Evolutionary conservation across 2,888 invertebrate genomes (phyloP).

Genomic region (Xestia c-nigrum): DNA sequence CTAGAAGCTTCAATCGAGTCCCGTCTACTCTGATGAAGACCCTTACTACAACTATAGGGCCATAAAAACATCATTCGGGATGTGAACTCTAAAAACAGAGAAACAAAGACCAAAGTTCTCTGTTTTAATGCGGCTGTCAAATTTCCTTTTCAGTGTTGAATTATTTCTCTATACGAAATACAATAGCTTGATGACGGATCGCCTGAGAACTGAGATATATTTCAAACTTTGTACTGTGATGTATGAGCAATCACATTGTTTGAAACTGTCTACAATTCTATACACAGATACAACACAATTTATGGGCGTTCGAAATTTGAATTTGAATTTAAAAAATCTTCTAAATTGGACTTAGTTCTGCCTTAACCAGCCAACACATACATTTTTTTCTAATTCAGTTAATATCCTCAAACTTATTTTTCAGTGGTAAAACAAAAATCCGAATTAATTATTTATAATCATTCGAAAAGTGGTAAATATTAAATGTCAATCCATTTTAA

Average conservation of each 20-base stretch:
- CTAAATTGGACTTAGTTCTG: not conserved
- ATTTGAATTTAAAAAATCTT: slow-evolving; percentile 27
- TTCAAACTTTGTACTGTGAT: slow-evolving; percentile 50
- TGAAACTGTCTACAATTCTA: slow-evolving; percentile 34
- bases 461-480: not conserved
- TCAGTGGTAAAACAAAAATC: too few species aligned
- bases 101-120: slow-evolving; percentile 48
- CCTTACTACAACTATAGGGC: slow-evolving; percentile 36
- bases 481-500: slow-evolving; percentile 27
- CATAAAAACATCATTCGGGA: slow-evolving; percentile 49
- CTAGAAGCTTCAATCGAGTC: slow-evolving; percentile 57
- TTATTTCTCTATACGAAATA: slow-evolving; percentile 59
- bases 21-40: slow-evolving; percentile 52
- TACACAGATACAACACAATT: slow-evolving; percentile 23
- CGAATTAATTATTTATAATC: too few species aligned
- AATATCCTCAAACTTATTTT: not conserved
- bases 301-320: slow-evolving; percentile 18
- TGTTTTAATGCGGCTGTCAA: slow-evolving; percentile 55
- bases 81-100: slow-evolving; percentile 40
- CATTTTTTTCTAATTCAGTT: not conserved
- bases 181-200: slow-evolving; percentile 58
- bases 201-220: slow-evolving; percentile 48
- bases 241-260: slow-evolving; percentile 40
- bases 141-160: slow-evolving; percentile 65
- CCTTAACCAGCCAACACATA: not conserved